Evolutionary conservation across 2,113 vertebrate genomes (phyloP).

Genomic region (Callospermophilus lateralis): DNA sequence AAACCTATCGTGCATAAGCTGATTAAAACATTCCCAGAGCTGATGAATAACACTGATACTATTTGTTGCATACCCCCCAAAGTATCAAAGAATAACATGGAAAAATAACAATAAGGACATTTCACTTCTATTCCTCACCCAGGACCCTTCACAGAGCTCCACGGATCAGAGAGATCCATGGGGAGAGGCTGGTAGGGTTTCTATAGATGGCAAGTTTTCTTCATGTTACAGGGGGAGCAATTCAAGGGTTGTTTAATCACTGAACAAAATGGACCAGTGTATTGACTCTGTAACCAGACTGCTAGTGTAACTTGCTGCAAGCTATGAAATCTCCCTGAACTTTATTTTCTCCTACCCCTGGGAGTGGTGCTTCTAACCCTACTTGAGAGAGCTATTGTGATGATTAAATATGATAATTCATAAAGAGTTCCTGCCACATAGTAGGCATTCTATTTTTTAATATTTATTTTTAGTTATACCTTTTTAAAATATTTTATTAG

Average conservation of each 20-base stretch:
- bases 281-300: neutral
- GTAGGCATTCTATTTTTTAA: no score
- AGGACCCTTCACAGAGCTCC: neutral
- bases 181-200: neutral
- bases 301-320: neutral
- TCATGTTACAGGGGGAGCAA: neutral
- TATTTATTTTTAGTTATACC: no score
- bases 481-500: no score
- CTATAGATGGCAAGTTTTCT: neutral
- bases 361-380: neutral
- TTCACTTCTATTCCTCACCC: neutral
- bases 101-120: neutral
- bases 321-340: neutral
- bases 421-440: neutral
- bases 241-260: neutral
- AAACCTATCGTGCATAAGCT: neutral
- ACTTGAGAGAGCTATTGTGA: neutral
- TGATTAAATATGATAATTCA: neutral
- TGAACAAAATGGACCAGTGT: neutral
- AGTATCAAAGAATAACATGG: no score
- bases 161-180: neutral
- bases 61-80: neutral
- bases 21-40: constrained; percentile 7
- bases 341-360: neutral
- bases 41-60: neutral